Conservation (phyloP, 2,113 vertebrate genomes). For the Pelecanoides urinatrix region DNA sequence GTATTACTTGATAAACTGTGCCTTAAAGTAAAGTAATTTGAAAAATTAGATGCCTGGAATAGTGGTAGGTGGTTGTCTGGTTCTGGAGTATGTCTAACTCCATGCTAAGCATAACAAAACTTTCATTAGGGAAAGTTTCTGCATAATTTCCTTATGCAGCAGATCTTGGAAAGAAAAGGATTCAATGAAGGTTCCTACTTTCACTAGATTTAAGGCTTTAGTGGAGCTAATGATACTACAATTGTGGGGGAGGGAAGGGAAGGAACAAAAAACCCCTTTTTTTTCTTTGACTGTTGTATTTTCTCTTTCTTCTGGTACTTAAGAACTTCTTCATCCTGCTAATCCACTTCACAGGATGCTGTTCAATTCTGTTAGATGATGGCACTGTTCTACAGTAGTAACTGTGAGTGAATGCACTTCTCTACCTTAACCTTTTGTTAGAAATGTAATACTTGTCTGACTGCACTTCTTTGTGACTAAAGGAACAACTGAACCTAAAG, state of each 20-base stretch:
- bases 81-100: not conserved
- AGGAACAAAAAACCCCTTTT: not conserved
- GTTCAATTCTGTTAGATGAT: not conserved
- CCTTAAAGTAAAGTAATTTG: not conserved
- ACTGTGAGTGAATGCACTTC: not conserved
- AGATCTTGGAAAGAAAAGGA: not conserved
- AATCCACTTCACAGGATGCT: not conserved
- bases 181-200: not conserved
- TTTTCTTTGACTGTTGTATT: not conserved
- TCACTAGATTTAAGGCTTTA: not conserved
- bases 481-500: not conserved
- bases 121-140: not conserved
- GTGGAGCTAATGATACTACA: not conserved
- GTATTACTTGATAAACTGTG: not conserved
- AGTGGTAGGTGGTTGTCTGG: not conserved
- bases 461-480: not conserved
- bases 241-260: accelerated
- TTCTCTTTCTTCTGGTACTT: not conserved
- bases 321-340: not conserved
- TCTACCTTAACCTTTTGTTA: not conserved
- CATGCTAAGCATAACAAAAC: not conserved
- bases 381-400: not conserved
- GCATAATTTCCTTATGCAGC: not conserved
- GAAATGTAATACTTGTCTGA: not conserved
- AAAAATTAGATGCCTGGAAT: not conserved